Percentiles rank a stretch among this genome's conserved stretches.
Evolutionary conservation across 2,113 vertebrate species (phyloP).

Genomic region (Cryptotis parvus): DNA sequence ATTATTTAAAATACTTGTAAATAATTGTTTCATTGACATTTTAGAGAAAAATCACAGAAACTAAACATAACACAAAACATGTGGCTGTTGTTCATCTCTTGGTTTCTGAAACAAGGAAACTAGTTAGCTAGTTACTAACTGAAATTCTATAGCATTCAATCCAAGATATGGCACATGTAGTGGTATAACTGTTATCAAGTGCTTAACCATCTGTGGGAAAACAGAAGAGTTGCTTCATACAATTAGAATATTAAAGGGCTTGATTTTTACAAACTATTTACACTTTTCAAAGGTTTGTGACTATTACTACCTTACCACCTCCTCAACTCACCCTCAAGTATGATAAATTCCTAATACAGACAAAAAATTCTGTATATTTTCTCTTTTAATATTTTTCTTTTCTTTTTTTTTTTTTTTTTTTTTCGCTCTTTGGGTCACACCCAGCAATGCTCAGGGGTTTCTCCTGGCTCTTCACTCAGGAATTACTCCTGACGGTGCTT

Average conservation of each 20-base stretch:
- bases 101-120: background rate
- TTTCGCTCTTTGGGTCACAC: too few relatives aligned
- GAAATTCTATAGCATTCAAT: background rate
- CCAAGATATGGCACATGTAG: background rate
- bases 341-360: background rate
- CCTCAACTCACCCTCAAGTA: background rate
- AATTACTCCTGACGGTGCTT: too few relatives aligned
- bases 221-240: background rate
- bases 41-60: background rate
- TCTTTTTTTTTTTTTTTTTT: too few relatives aligned
- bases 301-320: background rate
- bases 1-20: background rate
- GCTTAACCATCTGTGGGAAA: background rate
- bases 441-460: too few relatives aligned
- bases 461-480: too few relatives aligned
- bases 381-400: constrained; percentile 73
- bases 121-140: background rate
- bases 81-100: background rate
- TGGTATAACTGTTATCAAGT: background rate
- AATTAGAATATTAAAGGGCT: background rate
- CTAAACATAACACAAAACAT: background rate
- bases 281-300: background rate
- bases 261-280: constrained; percentile 41
- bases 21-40: background rate
- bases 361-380: background rate